Percentiles rank a stretch among this genome's conserved stretches.
Evolutionary conservation across 2,797 vertebrate genomes (phyloP).

Genomic region (Glyptemys insculpta): DNA sequence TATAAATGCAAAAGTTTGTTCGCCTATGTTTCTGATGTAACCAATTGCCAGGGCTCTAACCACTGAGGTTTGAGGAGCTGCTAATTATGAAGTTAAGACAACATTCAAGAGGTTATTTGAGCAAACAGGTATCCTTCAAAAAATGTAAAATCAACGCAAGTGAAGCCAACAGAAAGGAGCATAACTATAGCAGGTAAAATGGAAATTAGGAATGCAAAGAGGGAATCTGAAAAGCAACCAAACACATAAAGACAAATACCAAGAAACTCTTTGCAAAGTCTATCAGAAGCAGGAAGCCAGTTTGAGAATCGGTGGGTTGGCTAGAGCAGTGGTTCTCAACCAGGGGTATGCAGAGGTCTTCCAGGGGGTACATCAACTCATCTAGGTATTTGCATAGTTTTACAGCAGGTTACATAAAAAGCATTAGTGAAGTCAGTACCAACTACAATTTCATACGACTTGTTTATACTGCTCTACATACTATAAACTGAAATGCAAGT

Average conservation of each 20-base stretch:
- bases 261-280: background rate
- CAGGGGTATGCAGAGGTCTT: too few relatives aligned
- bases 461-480: too few relatives aligned
- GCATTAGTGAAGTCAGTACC: too few relatives aligned
- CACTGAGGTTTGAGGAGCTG: conserved; percentile 1
- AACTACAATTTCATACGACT: too few relatives aligned
- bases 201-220: background rate
- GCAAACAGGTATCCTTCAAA: background rate
- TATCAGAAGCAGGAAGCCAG: background rate
- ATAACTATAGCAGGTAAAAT: background rate
- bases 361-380: too few relatives aligned
- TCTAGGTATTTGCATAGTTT: too few relatives aligned
- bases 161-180: background rate
- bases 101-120: background rate
- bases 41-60: background rate
- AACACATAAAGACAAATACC: background rate
- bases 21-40: background rate
- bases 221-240: background rate
- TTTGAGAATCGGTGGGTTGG: background rate
- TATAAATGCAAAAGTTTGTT: background rate
- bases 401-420: too few relatives aligned
- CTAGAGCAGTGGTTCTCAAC: background rate
- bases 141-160: background rate
- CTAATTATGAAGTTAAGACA: background rate
- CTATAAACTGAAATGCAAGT: too few relatives aligned